phyloP scores from a whole-genome alignment of 2,113 vertebrate genomes.

The Catharus fuscescens region DNA sequence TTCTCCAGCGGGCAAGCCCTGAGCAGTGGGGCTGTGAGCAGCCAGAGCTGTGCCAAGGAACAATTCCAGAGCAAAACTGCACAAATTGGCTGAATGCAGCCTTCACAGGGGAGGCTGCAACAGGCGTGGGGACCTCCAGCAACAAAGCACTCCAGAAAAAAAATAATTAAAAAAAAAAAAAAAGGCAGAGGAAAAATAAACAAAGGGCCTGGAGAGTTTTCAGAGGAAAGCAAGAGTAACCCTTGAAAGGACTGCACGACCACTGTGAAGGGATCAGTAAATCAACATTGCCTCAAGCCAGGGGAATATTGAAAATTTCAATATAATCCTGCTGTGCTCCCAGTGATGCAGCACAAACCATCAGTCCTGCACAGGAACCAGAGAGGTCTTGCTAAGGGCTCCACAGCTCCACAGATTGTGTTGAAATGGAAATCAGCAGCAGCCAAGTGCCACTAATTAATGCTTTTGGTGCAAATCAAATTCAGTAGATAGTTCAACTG shows the following conservation, averaged over 20 bases:
- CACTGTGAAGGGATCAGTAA: neutral
- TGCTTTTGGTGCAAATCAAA: neutral
- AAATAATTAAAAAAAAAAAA: neutral
- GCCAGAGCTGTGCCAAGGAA: neutral
- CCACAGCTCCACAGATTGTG: neutral
- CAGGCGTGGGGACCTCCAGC: neutral
- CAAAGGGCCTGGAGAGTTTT: conserved; percentile 10
- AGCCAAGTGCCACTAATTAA: neutral
- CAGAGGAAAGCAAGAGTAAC: conserved; percentile 39
- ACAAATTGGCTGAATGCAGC: neutral
- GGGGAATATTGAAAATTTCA: neutral
- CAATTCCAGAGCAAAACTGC: neutral
- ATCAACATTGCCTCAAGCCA: neutral
- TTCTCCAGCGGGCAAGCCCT: neutral
- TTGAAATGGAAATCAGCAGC: neutral
- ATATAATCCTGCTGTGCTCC: neutral
- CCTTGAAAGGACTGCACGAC: neutral
- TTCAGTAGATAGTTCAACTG: neutral
- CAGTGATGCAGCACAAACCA: neutral
- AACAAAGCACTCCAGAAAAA: neutral
- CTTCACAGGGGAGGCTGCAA: neutral
- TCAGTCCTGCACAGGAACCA: neutral
- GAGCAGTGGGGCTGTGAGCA: neutral
- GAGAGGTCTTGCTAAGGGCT: neutral
- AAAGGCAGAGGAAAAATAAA: conserved; percentile 32